Evolutionary conservation across 2,113 vertebrate genomes (phyloP).

Genomic region (Protobothrops flavoviridis): DNA sequence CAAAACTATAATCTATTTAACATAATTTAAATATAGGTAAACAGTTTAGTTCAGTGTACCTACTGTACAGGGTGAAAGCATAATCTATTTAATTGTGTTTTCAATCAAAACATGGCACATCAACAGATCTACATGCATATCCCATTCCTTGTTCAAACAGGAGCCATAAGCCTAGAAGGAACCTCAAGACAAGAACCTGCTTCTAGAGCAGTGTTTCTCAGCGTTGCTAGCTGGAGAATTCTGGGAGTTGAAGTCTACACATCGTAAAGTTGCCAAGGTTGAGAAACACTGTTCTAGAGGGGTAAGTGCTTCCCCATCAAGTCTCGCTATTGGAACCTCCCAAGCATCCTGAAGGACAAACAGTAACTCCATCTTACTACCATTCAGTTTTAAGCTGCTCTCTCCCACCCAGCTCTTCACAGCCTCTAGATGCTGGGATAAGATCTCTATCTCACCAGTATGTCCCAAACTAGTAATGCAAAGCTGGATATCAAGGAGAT

Average conservation of each 20-base stretch:
- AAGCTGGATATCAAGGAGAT: neutral
- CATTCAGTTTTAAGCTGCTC: neutral
- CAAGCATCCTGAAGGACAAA: neutral
- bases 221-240: too few relatives aligned
- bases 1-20: neutral
- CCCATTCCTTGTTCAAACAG: neutral
- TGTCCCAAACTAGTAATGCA: neutral
- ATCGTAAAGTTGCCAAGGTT: too few relatives aligned
- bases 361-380: neutral
- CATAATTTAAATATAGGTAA: neutral
- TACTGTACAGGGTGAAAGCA: neutral
- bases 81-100: neutral
- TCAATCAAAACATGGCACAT: neutral
- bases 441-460: neutral
- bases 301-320: neutral
- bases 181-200: neutral
- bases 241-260: too few relatives aligned
- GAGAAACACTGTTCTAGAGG: neutral
- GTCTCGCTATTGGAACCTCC: neutral
- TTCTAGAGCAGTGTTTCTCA: too few relatives aligned
- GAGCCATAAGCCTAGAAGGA: neutral
- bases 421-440: neutral
- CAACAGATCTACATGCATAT: neutral
- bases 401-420: neutral
- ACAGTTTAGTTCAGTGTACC: neutral